Conservation (phyloP, 64 coral and sea anemone genomes). For the Cladopsammia gracilis region DNA sequence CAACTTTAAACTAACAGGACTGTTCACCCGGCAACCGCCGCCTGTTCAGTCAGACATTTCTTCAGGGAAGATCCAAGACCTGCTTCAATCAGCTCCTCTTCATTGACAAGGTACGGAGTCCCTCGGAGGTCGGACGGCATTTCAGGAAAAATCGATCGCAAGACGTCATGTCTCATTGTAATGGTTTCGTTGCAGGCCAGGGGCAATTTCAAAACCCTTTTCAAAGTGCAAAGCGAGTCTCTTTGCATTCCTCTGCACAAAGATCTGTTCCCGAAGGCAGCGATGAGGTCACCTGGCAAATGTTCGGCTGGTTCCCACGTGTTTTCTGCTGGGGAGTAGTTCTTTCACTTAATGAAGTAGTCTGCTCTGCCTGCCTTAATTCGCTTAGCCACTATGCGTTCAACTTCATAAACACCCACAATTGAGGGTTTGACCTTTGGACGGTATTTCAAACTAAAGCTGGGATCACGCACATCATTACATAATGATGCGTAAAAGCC, state of each 20-base stretch:
- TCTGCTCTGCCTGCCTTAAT: neutral
- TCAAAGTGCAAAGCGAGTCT: constrained; percentile 43
- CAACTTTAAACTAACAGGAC: too few species aligned
- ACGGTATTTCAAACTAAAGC: constrained; percentile 3
- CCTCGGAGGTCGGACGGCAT: constrained; percentile 21
- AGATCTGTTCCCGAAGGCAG: constrained; percentile 30
- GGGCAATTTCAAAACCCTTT: constrained; percentile 24
- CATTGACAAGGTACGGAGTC: constrained; percentile 30
- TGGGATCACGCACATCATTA: constrained; percentile 1
- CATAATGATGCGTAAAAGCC: too few species aligned
- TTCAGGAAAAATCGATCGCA: constrained; percentile 42
- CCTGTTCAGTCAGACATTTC: neutral
- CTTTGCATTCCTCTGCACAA: constrained; percentile 43
- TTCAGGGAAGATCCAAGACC: too few species aligned
- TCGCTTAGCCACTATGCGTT: too few species aligned
- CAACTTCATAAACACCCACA: constrained; percentile 33
- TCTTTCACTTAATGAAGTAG: constrained; percentile 40
- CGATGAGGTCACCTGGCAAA: constrained; percentile 15
- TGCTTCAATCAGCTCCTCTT: too few species aligned
- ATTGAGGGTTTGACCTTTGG: neutral
- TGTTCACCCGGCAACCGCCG: too few species aligned
- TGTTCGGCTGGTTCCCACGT: constrained; percentile 59
- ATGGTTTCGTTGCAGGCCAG: constrained; percentile 38
- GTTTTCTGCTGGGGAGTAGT: too few species aligned
- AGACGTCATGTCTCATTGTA: constrained; percentile 39